Evolutionary conservation across 2,888 invertebrate genomes (phyloP).

Genomic region (Apantesis nais): DNA sequence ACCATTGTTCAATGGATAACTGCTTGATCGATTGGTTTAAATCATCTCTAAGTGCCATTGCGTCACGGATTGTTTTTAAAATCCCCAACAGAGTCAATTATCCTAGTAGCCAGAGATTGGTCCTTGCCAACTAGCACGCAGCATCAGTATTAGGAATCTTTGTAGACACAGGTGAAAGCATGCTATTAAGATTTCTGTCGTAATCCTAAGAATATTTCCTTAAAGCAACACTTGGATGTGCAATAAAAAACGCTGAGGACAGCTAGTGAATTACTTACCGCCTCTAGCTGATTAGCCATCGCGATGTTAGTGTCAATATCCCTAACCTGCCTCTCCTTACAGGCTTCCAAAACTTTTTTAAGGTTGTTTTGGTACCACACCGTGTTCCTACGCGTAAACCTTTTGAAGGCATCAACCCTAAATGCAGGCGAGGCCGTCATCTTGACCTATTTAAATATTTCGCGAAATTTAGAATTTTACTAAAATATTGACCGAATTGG

Average conservation of each 20-base stretch:
- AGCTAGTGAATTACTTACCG: slow-evolving; percentile 45
- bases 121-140: not conserved
- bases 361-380: slow-evolving; percentile 70
- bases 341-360: slow-evolving; percentile 59
- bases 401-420: slow-evolving; percentile 57
- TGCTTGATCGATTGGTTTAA: not conserved
- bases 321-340: slow-evolving; percentile 70
- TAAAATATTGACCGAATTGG: not conserved
- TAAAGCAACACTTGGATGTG: no score
- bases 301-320: slow-evolving; percentile 68
- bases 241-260: no score
- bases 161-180: not conserved
- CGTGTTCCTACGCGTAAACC: slow-evolving; percentile 56
- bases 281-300: slow-evolving; percentile 61
- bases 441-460: slow-evolving; percentile 11
- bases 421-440: slow-evolving; percentile 57
- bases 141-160: not conserved
- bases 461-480: slow-evolving; percentile 11
- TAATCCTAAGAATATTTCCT: no score
- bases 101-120: not conserved
- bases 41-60: not conserved
- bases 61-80: not conserved
- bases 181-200: not conserved
- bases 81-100: not conserved
- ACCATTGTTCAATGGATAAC: not conserved